Conservation (phyloP, 2,113 vertebrate genomes). For the Centropus bengalensis region DNA sequence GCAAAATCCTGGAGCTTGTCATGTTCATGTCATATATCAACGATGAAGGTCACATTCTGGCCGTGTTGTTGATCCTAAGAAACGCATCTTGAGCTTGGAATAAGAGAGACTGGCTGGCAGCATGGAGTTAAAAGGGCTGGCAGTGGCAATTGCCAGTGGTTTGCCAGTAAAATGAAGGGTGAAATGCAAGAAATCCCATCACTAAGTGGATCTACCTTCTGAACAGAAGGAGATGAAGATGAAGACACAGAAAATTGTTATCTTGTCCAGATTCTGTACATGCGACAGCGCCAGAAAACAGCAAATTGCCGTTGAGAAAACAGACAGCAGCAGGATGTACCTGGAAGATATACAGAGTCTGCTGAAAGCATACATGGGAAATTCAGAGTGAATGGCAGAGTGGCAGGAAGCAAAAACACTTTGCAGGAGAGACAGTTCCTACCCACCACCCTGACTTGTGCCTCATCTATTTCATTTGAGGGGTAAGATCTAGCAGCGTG, state of each 20-base stretch:
- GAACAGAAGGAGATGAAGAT: not conserved
- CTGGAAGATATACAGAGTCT: not conserved
- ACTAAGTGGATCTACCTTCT: not conserved
- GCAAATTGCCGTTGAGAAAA: not conserved
- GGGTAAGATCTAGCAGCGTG: not conserved
- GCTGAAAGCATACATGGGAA: not conserved
- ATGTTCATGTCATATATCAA: not conserved
- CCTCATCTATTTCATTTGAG: not conserved
- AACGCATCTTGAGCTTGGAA: not conserved
- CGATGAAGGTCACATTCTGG: fast-evolving
- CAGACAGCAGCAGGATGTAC: not conserved
- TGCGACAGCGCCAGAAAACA: not conserved
- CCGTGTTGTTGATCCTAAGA: not conserved
- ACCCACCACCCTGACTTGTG: not conserved
- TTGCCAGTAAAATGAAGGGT: not conserved
- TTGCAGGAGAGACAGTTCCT: not conserved
- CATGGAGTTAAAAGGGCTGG: not conserved
- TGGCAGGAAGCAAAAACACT: not conserved
- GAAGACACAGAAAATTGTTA: not conserved
- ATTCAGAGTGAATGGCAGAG: not conserved
- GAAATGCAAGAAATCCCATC: not conserved
- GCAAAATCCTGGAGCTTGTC: not conserved
- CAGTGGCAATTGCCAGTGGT: not conserved
- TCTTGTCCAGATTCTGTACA: not conserved
- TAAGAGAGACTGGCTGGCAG: not conserved